Evolutionary conservation across 2,797 vertebrate species (phyloP).

Genomic region (Emydoidea blandingii): DNA sequence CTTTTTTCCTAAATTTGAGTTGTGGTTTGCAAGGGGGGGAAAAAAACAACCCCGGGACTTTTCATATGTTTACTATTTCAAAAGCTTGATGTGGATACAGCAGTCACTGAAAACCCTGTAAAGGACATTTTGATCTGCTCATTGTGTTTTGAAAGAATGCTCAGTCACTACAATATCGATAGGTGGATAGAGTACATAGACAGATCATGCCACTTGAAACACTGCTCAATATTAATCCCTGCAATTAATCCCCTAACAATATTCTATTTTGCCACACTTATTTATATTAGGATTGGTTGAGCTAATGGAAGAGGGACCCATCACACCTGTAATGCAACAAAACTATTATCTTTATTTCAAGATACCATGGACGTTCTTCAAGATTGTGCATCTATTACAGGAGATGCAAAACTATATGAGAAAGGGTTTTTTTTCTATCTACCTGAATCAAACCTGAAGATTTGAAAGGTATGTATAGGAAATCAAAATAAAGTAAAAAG

Average conservation of each 20-base stretch:
- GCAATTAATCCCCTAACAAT: neutral
- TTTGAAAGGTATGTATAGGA: neutral
- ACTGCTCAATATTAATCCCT: rapidly evolving
- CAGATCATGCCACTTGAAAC: neutral
- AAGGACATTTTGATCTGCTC: neutral
- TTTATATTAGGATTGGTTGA: neutral
- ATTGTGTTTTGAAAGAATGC: neutral
- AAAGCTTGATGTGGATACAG: rapidly evolving
- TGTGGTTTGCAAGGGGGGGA: neutral
- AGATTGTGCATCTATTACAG: neutral
- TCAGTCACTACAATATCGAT: neutral
- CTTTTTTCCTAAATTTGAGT: neutral
- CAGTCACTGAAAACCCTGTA: rapidly evolving
- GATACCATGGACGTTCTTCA: neutral
- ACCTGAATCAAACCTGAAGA: slow-evolving; percentile 14
- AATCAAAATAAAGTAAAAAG: neutral
- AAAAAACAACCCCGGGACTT: neutral
- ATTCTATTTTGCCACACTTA: neutral
- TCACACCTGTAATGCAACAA: neutral
- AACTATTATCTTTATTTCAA: neutral
- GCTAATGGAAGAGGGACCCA: neutral
- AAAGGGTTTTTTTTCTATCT: too few species aligned
- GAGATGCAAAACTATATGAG: neutral
- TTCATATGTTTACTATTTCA: neutral
- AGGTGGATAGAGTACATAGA: neutral